phyloP scores from a whole-genome alignment of 2,113 vertebrate species.

The Nycticryphes semicollaris region DNA sequence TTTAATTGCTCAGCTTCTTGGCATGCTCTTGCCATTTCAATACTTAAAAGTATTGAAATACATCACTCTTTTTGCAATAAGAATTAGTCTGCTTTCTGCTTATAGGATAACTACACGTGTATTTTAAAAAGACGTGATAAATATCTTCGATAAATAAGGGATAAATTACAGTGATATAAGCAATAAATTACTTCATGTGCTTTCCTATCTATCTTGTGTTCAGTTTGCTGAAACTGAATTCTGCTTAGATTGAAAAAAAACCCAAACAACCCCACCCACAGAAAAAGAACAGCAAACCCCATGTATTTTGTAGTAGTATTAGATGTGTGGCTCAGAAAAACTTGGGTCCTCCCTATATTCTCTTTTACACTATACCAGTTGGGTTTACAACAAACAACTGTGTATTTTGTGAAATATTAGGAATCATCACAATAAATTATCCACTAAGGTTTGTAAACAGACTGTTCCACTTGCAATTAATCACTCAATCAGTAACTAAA shows the following conservation, averaged over 20 bases:
- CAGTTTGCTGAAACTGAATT: neutral
- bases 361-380: neutral
- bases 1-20: neutral
- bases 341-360: neutral
- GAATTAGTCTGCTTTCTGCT: neutral
- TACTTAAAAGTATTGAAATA: neutral
- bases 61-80: neutral
- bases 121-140: neutral
- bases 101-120: fast-evolving
- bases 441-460: neutral
- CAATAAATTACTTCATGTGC: neutral
- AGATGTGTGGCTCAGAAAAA: neutral
- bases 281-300: neutral
- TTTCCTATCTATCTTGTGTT: neutral
- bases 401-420: neutral
- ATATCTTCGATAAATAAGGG: too few relatives aligned
- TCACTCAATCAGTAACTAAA: neutral
- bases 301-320: neutral
- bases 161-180: too few relatives aligned
- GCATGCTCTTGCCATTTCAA: fast-evolving
- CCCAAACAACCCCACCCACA: neutral
- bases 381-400: neutral
- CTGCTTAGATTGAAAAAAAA: neutral
- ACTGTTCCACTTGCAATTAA: neutral
- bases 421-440: neutral